Base-by-base conservation (phyloP, 92 coral and sea anemone species). In the Parazoanthus darwini region DNA sequence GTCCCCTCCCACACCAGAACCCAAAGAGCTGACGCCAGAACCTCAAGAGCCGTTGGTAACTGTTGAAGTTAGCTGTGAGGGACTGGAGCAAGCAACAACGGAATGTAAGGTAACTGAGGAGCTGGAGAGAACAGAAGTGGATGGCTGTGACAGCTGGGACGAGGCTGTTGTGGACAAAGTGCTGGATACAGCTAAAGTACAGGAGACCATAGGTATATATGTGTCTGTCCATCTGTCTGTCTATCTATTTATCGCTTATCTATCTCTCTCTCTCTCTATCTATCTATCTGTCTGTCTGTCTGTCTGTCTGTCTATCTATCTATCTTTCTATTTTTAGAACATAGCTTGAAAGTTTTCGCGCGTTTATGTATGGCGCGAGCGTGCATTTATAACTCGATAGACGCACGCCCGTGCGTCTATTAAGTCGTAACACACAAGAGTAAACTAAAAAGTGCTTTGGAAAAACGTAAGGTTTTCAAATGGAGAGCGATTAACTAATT, bases 81-180 rank as follows among this genome's bases (percentile, higher is more conserved):
- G 88, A 23, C 74, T 90, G 54, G 91, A 89, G 42, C 93, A 88
- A 71, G 94, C 89, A 6, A 88, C 78, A 67, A 92, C 92, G 54
- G 93, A 86, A 66, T 85, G 67, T 54, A 88, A 79, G 48, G 89
- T 89, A 70, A 85, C 86, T 14, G 87, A 88, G 35, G 86, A 78
- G 56, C 86, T 90, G 18, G 90, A 93, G 77, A 85, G 44, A 70
- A 78, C 85, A 5, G 90, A 88, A 44, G 89, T 74, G 16, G 85
- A 76, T 9, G 85, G 65, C 22, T 75, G 85, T 48, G 94, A 91
- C 51, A 89, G 76, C 51, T 95, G 94, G 96, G 96, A 93, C 80
- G 96, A 92, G 67, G 92, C 86, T 44, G 88, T 85, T 14, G 91
- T 90, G 77, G 26, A 80, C 29, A 80, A 91, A 44, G 89, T 95